phyloP scores from a whole-genome alignment of 1,140 invertebrate species.

The Plutomurus gul region DNA sequence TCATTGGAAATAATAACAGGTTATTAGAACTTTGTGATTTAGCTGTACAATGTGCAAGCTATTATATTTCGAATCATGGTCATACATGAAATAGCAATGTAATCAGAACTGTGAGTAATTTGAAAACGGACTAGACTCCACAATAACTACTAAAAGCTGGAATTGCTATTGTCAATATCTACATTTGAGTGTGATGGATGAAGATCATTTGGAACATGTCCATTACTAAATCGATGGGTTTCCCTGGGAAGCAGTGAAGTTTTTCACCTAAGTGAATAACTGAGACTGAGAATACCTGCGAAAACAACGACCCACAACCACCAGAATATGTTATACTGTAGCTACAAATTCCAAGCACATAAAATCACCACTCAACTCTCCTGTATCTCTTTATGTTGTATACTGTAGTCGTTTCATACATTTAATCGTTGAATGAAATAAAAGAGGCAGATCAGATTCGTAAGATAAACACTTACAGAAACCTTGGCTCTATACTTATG shows the following conservation, averaged over 20 bases:
- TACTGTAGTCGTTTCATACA: background rate
- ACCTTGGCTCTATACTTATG: no score
- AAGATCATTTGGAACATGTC: background rate
- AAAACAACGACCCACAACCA: no score
- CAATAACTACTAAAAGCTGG: background rate
- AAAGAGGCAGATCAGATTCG: background rate
- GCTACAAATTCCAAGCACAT: background rate
- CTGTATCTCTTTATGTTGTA: background rate
- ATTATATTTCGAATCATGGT: no score
- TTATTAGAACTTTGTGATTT: no score
- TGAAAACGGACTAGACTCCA: background rate
- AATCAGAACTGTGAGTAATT: background rate
- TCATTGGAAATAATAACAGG: no score
- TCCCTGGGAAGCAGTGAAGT: background rate
- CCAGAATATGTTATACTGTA: no score
- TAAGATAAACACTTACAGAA: no score
- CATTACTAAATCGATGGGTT: background rate
- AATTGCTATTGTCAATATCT: background rate
- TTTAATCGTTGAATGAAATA: conserved; percentile 8
- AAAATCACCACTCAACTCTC: background rate
- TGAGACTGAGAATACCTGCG: background rate
- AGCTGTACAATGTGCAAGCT: no score
- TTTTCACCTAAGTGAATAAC: background rate
- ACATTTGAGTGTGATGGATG: background rate
- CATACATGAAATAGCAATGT: no score